Evolutionary conservation across 1,140 invertebrate species (phyloP).

Genomic region (Hetaerina americana): DNA sequence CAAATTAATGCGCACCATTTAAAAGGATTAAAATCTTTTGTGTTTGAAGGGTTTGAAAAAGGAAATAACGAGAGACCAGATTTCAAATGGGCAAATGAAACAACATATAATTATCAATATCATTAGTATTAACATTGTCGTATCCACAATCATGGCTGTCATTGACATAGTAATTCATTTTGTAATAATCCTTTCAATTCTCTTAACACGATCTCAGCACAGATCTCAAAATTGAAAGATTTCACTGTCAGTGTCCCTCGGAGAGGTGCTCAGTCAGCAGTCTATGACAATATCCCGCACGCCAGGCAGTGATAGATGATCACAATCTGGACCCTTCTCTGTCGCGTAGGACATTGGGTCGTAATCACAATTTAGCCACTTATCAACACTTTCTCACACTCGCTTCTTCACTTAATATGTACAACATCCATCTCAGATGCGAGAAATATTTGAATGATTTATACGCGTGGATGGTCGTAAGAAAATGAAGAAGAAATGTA

Average conservation of each 20-base stretch:
- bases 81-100: neutral
- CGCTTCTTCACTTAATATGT: neutral
- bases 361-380: neutral
- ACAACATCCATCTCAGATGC: neutral
- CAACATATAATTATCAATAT: conserved; percentile 1
- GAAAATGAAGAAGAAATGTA: neutral
- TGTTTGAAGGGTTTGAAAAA: too few relatives aligned
- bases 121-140: neutral
- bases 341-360: neutral
- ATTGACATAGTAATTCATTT: neutral
- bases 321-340: neutral
- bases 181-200: neutral
- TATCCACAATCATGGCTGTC: neutral
- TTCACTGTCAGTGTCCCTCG: neutral
- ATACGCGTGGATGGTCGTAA: neutral
- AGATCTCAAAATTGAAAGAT: neutral
- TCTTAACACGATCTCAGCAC: neutral
- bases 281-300: neutral
- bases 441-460: neutral
- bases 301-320: neutral
- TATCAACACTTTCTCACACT: neutral
- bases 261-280: neutral
- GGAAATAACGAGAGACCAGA: neutral
- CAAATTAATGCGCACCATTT: too few relatives aligned
- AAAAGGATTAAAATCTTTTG: too few relatives aligned